Conservation (phyloP, 2,888 invertebrate genomes). For the Drosophila anceps region DNA sequence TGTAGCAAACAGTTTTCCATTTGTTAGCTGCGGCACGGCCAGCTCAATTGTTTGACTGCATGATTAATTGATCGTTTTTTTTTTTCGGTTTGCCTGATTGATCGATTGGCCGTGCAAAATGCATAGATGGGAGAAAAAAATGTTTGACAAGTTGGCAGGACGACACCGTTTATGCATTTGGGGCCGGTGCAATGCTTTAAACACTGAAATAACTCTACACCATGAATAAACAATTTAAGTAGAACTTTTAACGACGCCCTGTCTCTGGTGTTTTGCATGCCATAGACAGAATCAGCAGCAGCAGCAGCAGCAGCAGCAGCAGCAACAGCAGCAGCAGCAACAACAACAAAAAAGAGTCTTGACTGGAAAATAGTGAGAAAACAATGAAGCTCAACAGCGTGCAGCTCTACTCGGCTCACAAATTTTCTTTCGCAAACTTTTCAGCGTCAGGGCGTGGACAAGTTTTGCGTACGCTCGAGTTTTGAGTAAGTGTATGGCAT, state of each 20-base stretch:
- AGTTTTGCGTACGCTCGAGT: conserved; percentile 22
- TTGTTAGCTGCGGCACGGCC: not conserved
- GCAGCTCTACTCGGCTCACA: not conserved
- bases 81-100: conserved; percentile 14
- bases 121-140: not conserved
- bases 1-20: not conserved
- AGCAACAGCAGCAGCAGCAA: no score
- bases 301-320: no score
- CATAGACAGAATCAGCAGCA: no score
- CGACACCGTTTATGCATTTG: conserved; percentile 17
- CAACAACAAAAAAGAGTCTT: conserved; percentile 15
- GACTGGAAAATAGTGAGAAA: conserved; percentile 28
- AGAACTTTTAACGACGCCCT: not conserved
- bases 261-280: not conserved
- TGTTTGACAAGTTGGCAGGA: not conserved
- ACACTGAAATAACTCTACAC: not conserved
- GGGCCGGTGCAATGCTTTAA: not conserved
- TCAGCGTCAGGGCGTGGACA: conserved; percentile 9
- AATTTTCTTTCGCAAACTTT: conserved; percentile 41
- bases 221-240: not conserved
- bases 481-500: conserved; percentile 1
- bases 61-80: conserved; percentile 22
- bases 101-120: conserved; percentile 22
- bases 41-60: not conserved
- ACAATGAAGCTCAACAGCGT: conserved; percentile 32